These are phyloP conservation scores for Anthoscopus minutus DNA, from an alignment of 2,113 vertebrate species.

Conservation along the genomic window DNA sequence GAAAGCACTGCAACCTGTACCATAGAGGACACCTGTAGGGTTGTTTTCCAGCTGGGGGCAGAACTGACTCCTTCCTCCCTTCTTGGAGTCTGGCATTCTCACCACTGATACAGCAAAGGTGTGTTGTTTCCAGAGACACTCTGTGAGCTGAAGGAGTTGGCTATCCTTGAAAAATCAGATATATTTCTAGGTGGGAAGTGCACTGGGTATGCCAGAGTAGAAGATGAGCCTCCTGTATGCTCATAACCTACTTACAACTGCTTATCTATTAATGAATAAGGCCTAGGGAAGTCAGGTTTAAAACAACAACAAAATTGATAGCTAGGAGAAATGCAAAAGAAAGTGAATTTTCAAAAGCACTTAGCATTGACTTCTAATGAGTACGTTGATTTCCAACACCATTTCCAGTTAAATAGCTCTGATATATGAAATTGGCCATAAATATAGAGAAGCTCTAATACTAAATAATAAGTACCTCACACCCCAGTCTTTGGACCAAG, in stretches of 20 bases:
- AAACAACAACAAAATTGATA: constrained; percentile 29
- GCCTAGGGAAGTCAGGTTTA: not conserved
- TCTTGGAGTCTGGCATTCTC: not conserved
- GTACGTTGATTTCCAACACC: constrained; percentile 14
- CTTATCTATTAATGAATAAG: constrained; percentile 33
- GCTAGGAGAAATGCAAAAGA: constrained; percentile 24
- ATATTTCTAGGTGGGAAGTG: not conserved
- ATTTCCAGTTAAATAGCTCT: not conserved
- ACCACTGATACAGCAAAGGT: not conserved
- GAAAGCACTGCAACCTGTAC: not conserved
- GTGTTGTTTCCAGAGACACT: not conserved
- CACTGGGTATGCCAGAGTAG: not conserved
- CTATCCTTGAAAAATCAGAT: not conserved
- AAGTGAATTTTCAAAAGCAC: constrained; percentile 38
- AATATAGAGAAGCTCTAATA: not conserved
- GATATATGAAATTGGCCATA: not conserved
- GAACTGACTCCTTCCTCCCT: not conserved
- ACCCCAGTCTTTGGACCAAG: not conserved
- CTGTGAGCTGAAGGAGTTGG: not conserved
- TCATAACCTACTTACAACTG: constrained; percentile 3
- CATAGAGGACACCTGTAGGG: not conserved
- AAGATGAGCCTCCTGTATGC: not conserved
- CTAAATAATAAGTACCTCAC: not conserved
- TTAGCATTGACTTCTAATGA: constrained; percentile 16
- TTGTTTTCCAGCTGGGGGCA: not conserved